A percentile compares a stretch with the other conserved stretches of the same genome.
These are phyloP conservation scores for Allobates femoralis DNA, from an alignment of 2,797 vertebrate species.

Conservation along the genomic window DNA sequence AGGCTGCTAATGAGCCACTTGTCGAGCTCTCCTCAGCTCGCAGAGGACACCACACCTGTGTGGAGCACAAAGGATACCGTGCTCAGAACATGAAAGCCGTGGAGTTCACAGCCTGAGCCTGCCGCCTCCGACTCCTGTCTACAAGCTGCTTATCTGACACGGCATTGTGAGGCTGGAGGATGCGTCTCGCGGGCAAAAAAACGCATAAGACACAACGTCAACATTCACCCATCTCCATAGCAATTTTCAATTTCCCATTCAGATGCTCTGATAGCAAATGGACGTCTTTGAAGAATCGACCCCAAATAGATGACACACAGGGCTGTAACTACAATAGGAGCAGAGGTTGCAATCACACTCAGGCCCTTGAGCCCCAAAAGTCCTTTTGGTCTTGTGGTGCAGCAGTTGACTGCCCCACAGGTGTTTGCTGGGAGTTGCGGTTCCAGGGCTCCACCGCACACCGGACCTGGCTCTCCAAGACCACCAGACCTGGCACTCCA, in stretches of 20 bases:
- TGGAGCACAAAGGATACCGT: constrained; percentile 11
- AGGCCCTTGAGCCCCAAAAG: too few relatives aligned
- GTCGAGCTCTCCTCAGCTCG: constrained; percentile 21
- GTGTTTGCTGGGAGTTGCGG: too few relatives aligned
- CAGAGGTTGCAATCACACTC: too few relatives aligned
- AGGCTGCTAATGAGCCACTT: constrained; percentile 49
- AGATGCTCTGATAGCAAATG: not conserved
- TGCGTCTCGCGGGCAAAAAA: not conserved
- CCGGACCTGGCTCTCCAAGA: too few relatives aligned
- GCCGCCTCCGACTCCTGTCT: not conserved
- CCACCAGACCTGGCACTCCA: too few relatives aligned
- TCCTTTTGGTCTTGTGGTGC: too few relatives aligned
- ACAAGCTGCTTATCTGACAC: not conserved
- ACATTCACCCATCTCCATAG: not conserved
- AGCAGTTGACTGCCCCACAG: too few relatives aligned
- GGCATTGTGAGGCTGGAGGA: not conserved
- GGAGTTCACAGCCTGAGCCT: constrained; percentile 11
- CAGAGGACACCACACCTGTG: constrained; percentile 44
- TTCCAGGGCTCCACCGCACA: too few relatives aligned
- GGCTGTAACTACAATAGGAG: too few relatives aligned
- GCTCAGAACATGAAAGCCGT: not conserved
- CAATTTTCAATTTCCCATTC: not conserved
- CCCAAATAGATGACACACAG: too few relatives aligned
- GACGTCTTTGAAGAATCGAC: not conserved
- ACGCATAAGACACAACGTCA: not conserved